These are phyloP conservation scores for Pipistrellus pipistrellus DNA, from an alignment of 2,797 vertebrate species.

Conservation along the genomic window DNA sequence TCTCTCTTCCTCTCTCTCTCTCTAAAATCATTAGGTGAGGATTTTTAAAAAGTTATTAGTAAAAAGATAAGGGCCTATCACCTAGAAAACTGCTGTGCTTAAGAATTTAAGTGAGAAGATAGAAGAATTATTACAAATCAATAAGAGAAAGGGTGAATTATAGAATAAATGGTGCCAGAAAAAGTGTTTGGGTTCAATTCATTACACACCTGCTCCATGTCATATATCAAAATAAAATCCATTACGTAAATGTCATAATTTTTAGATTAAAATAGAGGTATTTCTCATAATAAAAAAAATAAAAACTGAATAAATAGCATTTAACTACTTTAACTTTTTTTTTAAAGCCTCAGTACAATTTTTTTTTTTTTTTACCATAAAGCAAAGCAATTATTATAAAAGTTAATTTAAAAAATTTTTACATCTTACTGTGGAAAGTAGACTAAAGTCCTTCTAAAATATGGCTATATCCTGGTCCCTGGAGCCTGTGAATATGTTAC, in stretches of 20 bases:
- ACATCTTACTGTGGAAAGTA: not conserved
- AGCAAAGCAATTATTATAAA: not conserved
- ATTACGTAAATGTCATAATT: not conserved
- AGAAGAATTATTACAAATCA: constrained; percentile 33
- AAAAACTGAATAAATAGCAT: constrained; percentile 21
- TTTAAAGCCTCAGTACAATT: not conserved
- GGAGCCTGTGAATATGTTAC: not conserved
- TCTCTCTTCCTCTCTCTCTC: not conserved
- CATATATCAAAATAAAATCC: constrained; percentile 48
- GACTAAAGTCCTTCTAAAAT: not conserved
- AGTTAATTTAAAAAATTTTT: not conserved
- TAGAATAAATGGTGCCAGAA: not conserved
- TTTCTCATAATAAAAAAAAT: not conserved
- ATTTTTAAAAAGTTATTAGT: not conserved
- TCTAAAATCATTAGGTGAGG: not conserved
- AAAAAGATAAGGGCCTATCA: not conserved
- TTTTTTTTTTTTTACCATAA: not conserved
- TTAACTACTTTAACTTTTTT: not conserved
- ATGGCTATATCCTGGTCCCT: not conserved
- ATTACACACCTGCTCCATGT: not conserved
- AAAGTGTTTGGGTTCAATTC: constrained; percentile 20
- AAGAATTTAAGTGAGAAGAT: constrained; percentile 1
- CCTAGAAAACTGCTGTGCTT: constrained; percentile 8
- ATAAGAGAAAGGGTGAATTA: not conserved
- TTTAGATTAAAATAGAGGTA: constrained; percentile 2